Conservation (phyloP, 2,888 invertebrate species). For the Orthonevra nobilis region DNA sequence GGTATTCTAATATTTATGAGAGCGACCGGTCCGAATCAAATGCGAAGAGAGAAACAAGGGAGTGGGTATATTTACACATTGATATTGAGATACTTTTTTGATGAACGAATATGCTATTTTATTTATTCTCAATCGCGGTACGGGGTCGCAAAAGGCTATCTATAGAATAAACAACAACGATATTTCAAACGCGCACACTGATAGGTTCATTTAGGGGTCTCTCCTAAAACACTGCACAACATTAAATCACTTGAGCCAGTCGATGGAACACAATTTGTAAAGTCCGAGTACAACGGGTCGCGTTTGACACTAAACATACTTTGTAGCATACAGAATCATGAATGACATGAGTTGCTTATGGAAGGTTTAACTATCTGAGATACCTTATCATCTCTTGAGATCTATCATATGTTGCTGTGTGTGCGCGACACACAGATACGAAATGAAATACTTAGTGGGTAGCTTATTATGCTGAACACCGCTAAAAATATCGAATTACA, state of each 20-base stretch:
- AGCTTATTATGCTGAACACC: conserved; percentile 23
- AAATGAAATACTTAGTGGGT: not conserved
- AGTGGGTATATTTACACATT: conserved; percentile 24
- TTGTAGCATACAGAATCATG: not conserved
- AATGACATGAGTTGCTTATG: conserved; percentile 24
- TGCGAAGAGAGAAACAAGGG: not conserved
- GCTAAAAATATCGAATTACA: not conserved
- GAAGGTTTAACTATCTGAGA: conserved; percentile 2
- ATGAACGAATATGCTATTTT: conserved; percentile 23
- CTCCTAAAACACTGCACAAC: not conserved
- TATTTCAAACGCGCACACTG: conserved; percentile 3
- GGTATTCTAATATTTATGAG: conserved; percentile 3
- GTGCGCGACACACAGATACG: not conserved
- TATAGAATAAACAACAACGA: not conserved
- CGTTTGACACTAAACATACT: not conserved
- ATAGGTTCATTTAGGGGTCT: not conserved
- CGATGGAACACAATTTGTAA: not conserved
- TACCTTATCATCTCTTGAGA: conserved; percentile 9
- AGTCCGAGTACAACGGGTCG: not conserved
- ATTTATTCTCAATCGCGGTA: conserved; percentile 19
- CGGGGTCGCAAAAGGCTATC: conserved; percentile 32
- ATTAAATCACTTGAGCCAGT: not conserved
- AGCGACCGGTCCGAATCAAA: not conserved
- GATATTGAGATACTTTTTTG: conserved; percentile 29
- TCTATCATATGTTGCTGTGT: not conserved